These are phyloP conservation scores for Erebia aethiops DNA, from an alignment of 2,888 invertebrate genomes.

Conservation along the genomic window DNA sequence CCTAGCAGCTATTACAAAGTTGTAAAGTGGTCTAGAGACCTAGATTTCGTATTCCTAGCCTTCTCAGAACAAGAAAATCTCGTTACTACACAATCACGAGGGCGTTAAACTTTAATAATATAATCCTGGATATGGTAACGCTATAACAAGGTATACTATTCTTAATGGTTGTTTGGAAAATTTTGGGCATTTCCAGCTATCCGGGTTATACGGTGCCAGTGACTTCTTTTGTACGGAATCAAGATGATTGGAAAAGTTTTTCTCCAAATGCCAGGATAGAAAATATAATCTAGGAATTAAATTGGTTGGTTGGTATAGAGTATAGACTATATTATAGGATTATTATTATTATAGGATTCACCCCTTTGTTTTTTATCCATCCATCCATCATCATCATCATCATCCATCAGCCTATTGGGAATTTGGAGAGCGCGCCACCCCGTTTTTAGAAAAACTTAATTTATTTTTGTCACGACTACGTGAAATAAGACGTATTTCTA, in stretches of 20 bases:
- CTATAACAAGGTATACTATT: conserved; percentile 8
- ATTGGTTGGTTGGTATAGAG: neutral
- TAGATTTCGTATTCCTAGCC: conserved; percentile 60
- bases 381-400: no score
- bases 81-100: conserved; percentile 45
- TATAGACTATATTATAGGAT: no score
- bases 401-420: no score
- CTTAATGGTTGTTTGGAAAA: conserved; percentile 20
- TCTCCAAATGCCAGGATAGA: neutral
- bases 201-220: neutral
- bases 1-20: conserved; percentile 44
- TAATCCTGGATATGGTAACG: conserved; percentile 30
- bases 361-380: neutral
- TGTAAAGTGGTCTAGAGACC: conserved; percentile 48
- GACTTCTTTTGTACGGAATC: neutral
- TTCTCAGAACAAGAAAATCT: conserved; percentile 52
- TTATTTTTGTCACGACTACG: no score
- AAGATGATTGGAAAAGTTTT: conserved; percentile 10
- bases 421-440: no score
- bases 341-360: neutral
- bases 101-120: conserved; percentile 53
- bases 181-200: neutral
- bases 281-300: neutral
- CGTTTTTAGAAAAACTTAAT: no score
- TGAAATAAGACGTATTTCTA: no score